Base-by-base conservation (phyloP, 2,113 vertebrate species). In the Tupaia chinensis region DNA sequence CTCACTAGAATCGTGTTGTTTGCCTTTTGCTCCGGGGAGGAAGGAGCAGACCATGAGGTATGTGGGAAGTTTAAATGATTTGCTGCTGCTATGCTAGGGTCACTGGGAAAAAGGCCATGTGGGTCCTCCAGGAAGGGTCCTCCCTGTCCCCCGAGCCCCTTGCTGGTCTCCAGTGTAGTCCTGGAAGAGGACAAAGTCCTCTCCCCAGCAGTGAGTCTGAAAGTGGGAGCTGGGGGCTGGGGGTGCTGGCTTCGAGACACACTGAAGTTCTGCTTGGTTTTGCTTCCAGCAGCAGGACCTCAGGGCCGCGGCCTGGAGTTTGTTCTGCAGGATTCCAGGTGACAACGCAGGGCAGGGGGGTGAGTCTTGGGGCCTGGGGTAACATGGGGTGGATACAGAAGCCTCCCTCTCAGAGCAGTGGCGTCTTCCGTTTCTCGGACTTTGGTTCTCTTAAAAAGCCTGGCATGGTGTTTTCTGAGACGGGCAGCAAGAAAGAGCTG, bases 21-120 rank as follows among this genome's bases (percentile, higher is more conserved):
- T 74, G 91, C 93, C 66, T 92, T 95, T 94, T 95, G 94, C 93
- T 92, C 87, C 77, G 73, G 9, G 54, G 66, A 87, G 91, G 94
- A 96, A 94, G 89, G 73, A 80, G 92, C 83, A 22, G 84, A 96
- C 3, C 7, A 93, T 97, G 96, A 97, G 97, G 96, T 98, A 98
- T 15, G 96, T 97, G 91, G 84, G 27, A 44, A 1, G 11, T 54
- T 90, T 54, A 78, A 56, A 74, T 66, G n/a, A 68, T 61, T 65
- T 72, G 17, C 74, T 94, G 85, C 68, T 86, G n/a, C 77, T 13
- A 22, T 5, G 60, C 17, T 0, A 1, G 72, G 69, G 79, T 77
- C 58, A 1, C 3, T 14, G 25, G 44, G 89, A 25, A 29, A 58
- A 17, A 9, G n/a, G 12, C 9, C 0, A 25, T 1, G 1, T 20